Evolutionary conservation across 2,113 vertebrate genomes (phyloP), one percentile per base, ranked within the genome.

Genomic region (Albula goreensis): DNA sequence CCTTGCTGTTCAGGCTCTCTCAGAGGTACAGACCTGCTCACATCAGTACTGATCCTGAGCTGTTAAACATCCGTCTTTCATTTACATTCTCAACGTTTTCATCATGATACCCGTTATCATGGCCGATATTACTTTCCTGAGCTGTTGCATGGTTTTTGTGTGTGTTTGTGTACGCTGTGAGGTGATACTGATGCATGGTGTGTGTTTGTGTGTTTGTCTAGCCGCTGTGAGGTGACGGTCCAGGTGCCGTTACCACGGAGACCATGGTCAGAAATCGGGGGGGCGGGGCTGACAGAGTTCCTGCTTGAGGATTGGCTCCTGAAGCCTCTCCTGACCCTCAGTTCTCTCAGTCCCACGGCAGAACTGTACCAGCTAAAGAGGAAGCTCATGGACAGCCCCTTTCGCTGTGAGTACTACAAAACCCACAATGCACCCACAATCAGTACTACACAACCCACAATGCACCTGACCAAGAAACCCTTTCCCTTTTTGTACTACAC

Each of bases 241-340:
- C 93, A 74, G 0, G 74, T 97, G 90, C 95, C 94, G 0, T 85
- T 96, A n/a, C 91, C 94, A 5, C 87, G 92, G 2, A 86, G 81
- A 5, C 89, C 90, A 78, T 91, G 89, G 22, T 17, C 86, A 13
- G 88, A 91, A 79, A 80, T 92, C 63, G 86, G 92, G 2, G 82
- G 94, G 85, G 91, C 93, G 9, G 92, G 90, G 11, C 78, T 96
- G 82, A 91, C 94, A 13, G 92, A 94, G 89, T 90, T 94, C 79
- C 90, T 97, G 50, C 92, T 97, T 88, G 97, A 96, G 88, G 96
- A 97, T 86, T 96, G 95, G 91, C 86, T 97, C 2, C 89, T 97
- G 87, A 92, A 89, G 88, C 96, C 96, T 2, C 91, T 97, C 52
- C 83, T 88, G 60, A 87, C 90, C 4, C 86, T 97, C 12, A 90